Base-by-base conservation (phyloP, 2,797 vertebrate species). In the Cygnus olor region DNA sequence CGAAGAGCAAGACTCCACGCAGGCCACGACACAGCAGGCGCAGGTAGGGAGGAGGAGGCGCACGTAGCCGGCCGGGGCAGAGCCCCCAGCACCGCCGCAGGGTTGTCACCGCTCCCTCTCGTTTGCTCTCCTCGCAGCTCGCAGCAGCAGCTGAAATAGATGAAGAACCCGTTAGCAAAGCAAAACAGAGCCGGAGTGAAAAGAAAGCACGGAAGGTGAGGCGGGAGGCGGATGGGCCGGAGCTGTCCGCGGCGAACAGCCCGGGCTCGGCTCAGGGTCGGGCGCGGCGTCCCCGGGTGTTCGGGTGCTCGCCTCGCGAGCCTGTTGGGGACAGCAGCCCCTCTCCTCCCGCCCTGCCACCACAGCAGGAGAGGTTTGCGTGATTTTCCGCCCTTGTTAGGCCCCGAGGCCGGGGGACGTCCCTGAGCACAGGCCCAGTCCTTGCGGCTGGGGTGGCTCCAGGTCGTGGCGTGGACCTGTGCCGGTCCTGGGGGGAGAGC, bases 101-200 rank as follows among this genome's bases (percentile, higher is more conserved):
- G 19, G 7, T 54, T 10, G 3, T 79, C 32, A 73, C 0, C 0
- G 14, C 0, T 20, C 25, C 28, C 22, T 36, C 27, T 17, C 3
- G 1, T 47, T 80, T 68, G n/a, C 65, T 86, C 10, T 82, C 74
- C 66, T 27, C 5, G 61, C 92, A 99, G 99, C 98, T 99, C 90
- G 99, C 99, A 10, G 99, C 99, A 84, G 99, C 99, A 25, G 99
- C 99, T 34, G 99, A 99, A 97, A 99, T 99, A 45, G 99, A 99
- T 30, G 99, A 99, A 96, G 99, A 99, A 93, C 99, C 99, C 11
- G 99, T 99, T 91, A 99, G 99, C 98, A 99, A 99, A 99, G 99
- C 99, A 83, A 99, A 99, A 99, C 99, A 99, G 97, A 99, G 99
- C 97, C 98, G 99, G 95, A 99, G 99, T 72, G 99, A 99, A 98